phyloP scores from a whole-genome alignment of 30 jellyfish, hydroid and myxozoan species.

The Cassiopea andromeda region DNA sequence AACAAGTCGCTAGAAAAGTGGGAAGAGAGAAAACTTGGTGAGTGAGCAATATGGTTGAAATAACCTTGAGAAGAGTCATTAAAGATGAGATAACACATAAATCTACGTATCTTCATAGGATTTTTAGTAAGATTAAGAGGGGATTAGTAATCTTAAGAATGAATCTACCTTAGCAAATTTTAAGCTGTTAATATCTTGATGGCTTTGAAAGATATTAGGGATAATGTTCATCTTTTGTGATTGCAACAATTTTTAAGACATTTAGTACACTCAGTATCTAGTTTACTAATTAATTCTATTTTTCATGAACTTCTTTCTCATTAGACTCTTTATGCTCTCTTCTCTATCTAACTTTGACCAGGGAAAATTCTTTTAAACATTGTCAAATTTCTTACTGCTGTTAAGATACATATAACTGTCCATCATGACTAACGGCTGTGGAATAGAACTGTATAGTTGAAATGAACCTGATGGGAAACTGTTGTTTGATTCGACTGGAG shows the following conservation, averaged over 20 bases:
- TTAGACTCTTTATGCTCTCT: too few relatives aligned
- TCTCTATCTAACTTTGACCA: too few relatives aligned
- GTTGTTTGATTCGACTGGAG: too few relatives aligned
- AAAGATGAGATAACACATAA: constrained; percentile 1
- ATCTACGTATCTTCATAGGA: constrained; percentile 71
- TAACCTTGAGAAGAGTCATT: constrained; percentile 3
- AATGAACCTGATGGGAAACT: too few relatives aligned
- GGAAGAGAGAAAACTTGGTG: constrained; percentile 7
- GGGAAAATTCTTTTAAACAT: too few relatives aligned
- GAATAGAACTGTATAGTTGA: too few relatives aligned
- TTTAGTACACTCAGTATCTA: neutral
- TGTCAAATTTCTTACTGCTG: too few relatives aligned
- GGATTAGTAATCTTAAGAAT: constrained; percentile 70
- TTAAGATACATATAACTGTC: too few relatives aligned
- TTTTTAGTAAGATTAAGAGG: constrained; percentile 72
- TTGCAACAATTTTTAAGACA: neutral
- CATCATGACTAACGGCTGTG: too few relatives aligned
- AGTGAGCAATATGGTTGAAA: constrained; percentile 7
- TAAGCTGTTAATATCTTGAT: constrained; percentile 58
- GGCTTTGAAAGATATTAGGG: constrained; percentile 48
- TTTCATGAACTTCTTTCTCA: neutral
- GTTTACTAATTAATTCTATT: too few relatives aligned
- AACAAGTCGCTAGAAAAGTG: neutral
- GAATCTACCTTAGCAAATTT: constrained; percentile 69
- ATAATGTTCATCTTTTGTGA: constrained; percentile 46